These are phyloP conservation scores for Apocheima hispidaria DNA, from an alignment of 2,888 invertebrate species.

Conservation along the genomic window DNA sequence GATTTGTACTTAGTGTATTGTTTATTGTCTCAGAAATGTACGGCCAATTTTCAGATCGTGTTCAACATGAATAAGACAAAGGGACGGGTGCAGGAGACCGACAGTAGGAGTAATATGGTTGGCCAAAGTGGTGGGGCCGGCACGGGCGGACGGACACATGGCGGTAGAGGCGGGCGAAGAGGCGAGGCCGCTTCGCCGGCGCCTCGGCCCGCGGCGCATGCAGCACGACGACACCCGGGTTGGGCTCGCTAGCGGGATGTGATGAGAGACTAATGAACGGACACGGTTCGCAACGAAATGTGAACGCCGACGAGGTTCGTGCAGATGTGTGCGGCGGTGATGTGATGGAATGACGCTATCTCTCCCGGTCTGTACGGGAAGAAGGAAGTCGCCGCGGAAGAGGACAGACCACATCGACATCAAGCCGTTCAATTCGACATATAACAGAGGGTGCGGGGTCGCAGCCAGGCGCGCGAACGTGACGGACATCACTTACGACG, in stretches of 20 bases:
- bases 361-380: constrained; percentile 76
- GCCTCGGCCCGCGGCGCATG: neutral
- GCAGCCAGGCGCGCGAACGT: constrained; percentile 68
- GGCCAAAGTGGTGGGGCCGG: constrained; percentile 34
- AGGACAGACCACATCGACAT: constrained; percentile 73
- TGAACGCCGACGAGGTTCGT: constrained; percentile 70
- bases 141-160: neutral
- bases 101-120: constrained; percentile 41
- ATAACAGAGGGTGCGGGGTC: constrained; percentile 69
- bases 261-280: constrained; percentile 68
- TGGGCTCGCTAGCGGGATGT: constrained; percentile 66
- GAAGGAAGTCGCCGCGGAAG: constrained; percentile 71
- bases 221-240: constrained; percentile 37
- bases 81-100: constrained; percentile 29
- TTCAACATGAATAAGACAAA: neutral
- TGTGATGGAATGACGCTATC: constrained; percentile 66
- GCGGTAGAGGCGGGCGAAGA: neutral
- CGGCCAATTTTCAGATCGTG: constrained; percentile 23
- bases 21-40: constrained; percentile 17
- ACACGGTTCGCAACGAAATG: constrained; percentile 60
- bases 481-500: constrained; percentile 87
- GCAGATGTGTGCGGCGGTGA: constrained; percentile 72
- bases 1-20: constrained; percentile 1
- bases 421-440: constrained; percentile 76
- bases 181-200: neutral